Percentiles rank a stretch among this genome's conserved stretches.
Evolutionary conservation across 2,797 vertebrate genomes (phyloP).

Genomic region (Myoxocephalus aenaeus): DNA sequence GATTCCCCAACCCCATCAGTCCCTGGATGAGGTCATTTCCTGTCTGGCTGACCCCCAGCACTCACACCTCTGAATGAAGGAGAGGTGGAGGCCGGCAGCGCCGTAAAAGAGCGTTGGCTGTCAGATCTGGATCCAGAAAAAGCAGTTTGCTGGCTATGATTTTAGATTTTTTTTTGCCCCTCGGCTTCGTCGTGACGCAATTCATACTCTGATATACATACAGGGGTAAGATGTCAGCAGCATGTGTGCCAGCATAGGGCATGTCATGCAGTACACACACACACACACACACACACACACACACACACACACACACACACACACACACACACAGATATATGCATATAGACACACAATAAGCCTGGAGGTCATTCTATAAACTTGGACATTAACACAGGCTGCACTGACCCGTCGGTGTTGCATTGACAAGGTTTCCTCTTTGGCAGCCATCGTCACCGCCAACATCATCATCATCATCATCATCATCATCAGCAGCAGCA

Average conservation of each 20-base stretch:
- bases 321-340: background rate
- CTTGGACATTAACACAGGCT: constrained; percentile 6
- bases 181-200: background rate
- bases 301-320: background rate
- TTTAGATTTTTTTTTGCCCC: background rate
- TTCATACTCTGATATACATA: background rate
- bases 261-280: background rate
- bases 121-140: constrained; percentile 51
- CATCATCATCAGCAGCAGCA: background rate
- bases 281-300: background rate
- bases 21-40: constrained; percentile 74
- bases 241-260: background rate
- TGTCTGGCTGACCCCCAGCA: constrained; percentile 56
- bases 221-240: constrained; percentile 16
- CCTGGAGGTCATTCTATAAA: constrained; percentile 9
- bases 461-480: constrained; percentile 1
- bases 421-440: constrained; percentile 36
- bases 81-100: constrained; percentile 20
- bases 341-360: constrained; percentile 12
- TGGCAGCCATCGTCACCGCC: constrained; percentile 8
- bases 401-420: constrained; percentile 21
- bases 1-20: background rate
- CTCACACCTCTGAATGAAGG: constrained; percentile 67
- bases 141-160: constrained; percentile 28
- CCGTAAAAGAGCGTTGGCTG: background rate